Evolutionary conservation across 2,888 invertebrate genomes (phyloP).

Genomic region (Balanococcus diminutus): DNA sequence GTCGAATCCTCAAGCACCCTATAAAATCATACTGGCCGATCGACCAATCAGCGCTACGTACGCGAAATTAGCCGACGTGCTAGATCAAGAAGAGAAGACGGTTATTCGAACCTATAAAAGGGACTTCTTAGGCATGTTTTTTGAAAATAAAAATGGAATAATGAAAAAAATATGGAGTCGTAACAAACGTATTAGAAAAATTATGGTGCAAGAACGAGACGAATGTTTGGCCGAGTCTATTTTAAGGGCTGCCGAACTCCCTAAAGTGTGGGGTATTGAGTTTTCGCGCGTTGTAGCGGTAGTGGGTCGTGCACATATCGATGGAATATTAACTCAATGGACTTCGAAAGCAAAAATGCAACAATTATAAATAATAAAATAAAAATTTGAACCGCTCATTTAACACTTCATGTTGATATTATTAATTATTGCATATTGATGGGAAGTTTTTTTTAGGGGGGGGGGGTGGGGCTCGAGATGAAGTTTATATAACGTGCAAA

Average conservation of each 20-base stretch:
- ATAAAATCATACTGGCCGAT: conserved; percentile 12
- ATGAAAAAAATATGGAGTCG: not conserved
- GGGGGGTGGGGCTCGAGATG: too few species aligned
- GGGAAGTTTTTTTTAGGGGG: too few species aligned
- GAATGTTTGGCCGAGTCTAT: not conserved
- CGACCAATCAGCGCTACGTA: not conserved
- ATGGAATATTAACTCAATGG: not conserved
- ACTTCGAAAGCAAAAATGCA: not conserved
- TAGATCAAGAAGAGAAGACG: not conserved
- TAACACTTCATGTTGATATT: too few species aligned
- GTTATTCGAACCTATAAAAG: not conserved
- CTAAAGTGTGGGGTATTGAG: not conserved
- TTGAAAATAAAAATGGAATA: not conserved
- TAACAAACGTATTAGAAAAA: not conserved
- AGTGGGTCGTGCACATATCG: not conserved
- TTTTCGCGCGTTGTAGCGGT: not conserved
- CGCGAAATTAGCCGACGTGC: not conserved
- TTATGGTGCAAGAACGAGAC: not conserved
- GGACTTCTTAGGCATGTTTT: not conserved
- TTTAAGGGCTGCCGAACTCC: not conserved
- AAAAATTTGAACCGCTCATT: too few species aligned
- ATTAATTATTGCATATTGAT: too few species aligned
- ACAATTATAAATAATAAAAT: too few species aligned
- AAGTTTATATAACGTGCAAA: too few species aligned
- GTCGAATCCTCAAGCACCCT: not conserved